Percentiles rank a stretch among this genome's conserved stretches.
These are phyloP conservation scores for Corythoichthys intestinalis DNA, from an alignment of 2,113 vertebrate genomes.

Conservation along the genomic window DNA sequence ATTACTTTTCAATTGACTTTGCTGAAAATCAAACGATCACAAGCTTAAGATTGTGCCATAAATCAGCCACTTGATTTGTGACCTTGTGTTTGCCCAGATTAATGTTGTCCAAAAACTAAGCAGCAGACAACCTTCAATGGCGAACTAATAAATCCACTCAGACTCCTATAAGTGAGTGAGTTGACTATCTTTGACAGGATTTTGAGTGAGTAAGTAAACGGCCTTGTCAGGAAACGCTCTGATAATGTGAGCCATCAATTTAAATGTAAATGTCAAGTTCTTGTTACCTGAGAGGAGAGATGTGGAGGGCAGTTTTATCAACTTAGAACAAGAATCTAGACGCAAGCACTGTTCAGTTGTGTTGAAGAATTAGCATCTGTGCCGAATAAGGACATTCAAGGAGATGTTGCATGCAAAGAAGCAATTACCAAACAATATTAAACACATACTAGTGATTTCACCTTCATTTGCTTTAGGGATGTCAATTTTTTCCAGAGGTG, in stretches of 20 bases:
- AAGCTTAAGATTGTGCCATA: background rate
- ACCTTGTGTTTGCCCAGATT: background rate
- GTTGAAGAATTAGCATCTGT: background rate
- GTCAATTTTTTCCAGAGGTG: background rate
- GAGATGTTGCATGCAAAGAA: background rate
- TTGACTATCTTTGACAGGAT: background rate
- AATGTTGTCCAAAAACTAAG: background rate
- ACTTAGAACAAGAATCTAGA: background rate
- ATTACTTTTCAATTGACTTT: background rate
- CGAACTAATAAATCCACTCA: background rate
- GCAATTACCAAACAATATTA: background rate
- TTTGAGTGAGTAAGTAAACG: background rate
- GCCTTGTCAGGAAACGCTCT: background rate
- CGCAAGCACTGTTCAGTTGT: background rate
- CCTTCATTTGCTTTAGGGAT: background rate
- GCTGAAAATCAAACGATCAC: background rate
- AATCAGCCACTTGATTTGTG: background rate
- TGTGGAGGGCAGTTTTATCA: background rate
- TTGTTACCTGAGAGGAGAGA: background rate
- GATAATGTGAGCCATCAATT: background rate
- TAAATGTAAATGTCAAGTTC: background rate
- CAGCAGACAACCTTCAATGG: conserved; percentile 1
- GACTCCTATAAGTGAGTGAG: background rate
- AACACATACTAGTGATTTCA: background rate
- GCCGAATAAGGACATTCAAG: background rate